phyloP scores from a whole-genome alignment of 2,113 vertebrate species.

The Laticauda colubrina region DNA sequence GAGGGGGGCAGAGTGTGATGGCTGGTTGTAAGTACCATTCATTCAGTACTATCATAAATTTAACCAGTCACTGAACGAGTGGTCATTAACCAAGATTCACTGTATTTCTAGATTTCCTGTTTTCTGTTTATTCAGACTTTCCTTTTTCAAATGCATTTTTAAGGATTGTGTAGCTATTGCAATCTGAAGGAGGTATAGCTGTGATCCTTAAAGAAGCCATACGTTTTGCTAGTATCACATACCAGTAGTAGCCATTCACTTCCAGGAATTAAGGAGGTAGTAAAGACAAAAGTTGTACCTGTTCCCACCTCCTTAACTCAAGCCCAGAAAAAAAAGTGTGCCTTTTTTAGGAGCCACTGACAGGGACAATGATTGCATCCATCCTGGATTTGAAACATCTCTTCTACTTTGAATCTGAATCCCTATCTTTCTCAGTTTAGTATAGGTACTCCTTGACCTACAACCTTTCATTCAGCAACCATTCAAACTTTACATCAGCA shows the following conservation, averaged over 20 bases:
- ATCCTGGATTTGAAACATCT: not conserved
- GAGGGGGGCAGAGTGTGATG: not conserved
- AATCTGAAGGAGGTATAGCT: not conserved
- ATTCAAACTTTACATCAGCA: not conserved
- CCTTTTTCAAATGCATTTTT: not conserved
- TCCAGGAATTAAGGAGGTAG: not conserved
- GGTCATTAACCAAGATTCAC: not conserved
- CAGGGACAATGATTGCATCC: not conserved
- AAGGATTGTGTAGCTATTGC: not conserved
- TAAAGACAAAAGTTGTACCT: not conserved
- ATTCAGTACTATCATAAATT: not conserved
- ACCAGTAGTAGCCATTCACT: not conserved
- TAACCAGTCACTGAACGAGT: not conserved
- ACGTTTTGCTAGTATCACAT: not conserved
- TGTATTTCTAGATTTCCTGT: not conserved
- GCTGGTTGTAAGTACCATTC: not conserved
- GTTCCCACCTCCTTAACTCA: not conserved
- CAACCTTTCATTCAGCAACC: not conserved
- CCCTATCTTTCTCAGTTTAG: not conserved
- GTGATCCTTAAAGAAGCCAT: not conserved
- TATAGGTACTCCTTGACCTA: not conserved
- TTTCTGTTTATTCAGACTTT: constrained; percentile 7
- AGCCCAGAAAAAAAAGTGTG: not conserved
- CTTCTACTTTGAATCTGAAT: not conserved
- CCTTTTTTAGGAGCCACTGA: not conserved